Percentiles rank a stretch among this genome's conserved stretches.
These are phyloP conservation scores for Fragum sueziense DNA, from an alignment of 2,888 invertebrate species.

Conservation along the genomic window DNA sequence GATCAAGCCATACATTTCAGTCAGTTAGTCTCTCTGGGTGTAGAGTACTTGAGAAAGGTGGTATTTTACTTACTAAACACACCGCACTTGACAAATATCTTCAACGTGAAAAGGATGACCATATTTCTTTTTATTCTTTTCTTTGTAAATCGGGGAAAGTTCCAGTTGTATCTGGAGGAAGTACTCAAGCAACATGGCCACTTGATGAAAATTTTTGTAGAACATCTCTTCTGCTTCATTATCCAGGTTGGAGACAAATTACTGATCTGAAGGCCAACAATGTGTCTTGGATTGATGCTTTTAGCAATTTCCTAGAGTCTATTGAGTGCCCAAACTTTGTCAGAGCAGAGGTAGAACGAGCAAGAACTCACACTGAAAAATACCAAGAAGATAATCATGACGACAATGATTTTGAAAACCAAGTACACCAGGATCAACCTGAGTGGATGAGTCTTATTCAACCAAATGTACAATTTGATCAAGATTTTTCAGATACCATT, in stretches of 20 bases:
- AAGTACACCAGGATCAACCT: too few relatives aligned
- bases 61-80: slow-evolving; percentile 34
- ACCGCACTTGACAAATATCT: slow-evolving; percentile 58
- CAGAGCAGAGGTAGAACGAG: slow-evolving; percentile 53
- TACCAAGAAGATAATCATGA: neutral
- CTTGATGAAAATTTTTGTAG: slow-evolving; percentile 55
- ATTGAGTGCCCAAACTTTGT: slow-evolving; percentile 53
- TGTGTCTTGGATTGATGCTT: slow-evolving; percentile 46
- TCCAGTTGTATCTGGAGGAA: slow-evolving; percentile 43
- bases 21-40: slow-evolving; percentile 56
- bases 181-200: slow-evolving; percentile 58
- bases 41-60: slow-evolving; percentile 45
- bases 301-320: slow-evolving; percentile 41
- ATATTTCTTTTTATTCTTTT: slow-evolving; percentile 49
- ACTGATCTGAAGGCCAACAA: slow-evolving; percentile 55
- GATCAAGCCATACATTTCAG: slow-evolving; percentile 57
- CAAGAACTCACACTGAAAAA: slow-evolving; percentile 19
- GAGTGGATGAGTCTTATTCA: slow-evolving; percentile 59
- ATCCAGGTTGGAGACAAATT: slow-evolving; percentile 54
- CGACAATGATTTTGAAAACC: slow-evolving; percentile 9
- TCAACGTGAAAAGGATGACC: slow-evolving; percentile 29
- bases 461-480: slow-evolving; percentile 32
- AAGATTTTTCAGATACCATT: too few relatives aligned
- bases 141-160: slow-evolving; percentile 45
- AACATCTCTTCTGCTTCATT: slow-evolving; percentile 50